These are phyloP conservation scores for Polymixis flavicincta DNA, from an alignment of 2,888 invertebrate genomes.

Conservation along the genomic window DNA sequence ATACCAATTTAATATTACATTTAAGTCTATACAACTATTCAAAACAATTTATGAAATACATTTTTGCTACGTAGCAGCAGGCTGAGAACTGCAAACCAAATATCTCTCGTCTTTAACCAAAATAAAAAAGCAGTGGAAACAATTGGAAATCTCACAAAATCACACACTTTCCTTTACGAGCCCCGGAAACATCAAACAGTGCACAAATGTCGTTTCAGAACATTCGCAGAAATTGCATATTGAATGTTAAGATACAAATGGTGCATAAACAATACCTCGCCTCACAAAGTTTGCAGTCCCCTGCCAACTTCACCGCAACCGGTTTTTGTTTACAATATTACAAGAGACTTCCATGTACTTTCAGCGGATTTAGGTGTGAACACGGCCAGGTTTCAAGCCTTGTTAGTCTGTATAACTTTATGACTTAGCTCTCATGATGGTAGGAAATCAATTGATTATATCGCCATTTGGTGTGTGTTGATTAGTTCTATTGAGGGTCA, in stretches of 20 bases:
- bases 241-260: constrained; percentile 58
- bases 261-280: constrained; percentile 57
- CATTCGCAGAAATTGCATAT: constrained; percentile 59
- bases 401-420: constrained; percentile 21
- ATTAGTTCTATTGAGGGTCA: background rate
- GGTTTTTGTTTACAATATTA: constrained; percentile 51
- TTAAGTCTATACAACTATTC: background rate
- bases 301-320: constrained; percentile 39
- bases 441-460: background rate
- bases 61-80: background rate
- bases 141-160: constrained; percentile 29
- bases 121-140: constrained; percentile 16
- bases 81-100: background rate
- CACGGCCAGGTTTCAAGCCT: constrained; percentile 14
- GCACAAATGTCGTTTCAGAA: constrained; percentile 50
- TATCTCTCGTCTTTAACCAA: background rate
- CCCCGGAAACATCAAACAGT: constrained; percentile 53
- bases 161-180: constrained; percentile 38
- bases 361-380: constrained; percentile 34
- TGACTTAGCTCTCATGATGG: background rate
- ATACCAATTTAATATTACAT: background rate
- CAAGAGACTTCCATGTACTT: constrained; percentile 41
- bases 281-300: constrained; percentile 28
- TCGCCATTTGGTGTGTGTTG: background rate
- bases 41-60: background rate